Evolutionary conservation across 2,797 vertebrate species (phyloP).

Genomic region (Pseudochaenichthys georgianus): DNA sequence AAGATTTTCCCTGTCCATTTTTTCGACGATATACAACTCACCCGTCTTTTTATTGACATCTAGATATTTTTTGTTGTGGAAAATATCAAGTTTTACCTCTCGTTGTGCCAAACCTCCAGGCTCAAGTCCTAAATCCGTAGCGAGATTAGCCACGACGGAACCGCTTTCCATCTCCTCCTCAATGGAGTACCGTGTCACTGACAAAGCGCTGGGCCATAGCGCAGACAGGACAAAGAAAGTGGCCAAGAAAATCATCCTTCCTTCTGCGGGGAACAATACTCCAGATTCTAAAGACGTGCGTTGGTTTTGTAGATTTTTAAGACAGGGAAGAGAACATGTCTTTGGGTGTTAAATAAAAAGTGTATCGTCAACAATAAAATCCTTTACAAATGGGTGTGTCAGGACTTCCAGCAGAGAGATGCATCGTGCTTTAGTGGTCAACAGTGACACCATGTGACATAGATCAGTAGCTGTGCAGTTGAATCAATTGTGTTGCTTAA

Average conservation of each 20-base stretch:
- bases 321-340: not conserved
- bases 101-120: constrained; percentile 70
- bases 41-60: constrained; percentile 85
- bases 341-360: not conserved
- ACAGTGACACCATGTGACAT: constrained; percentile 79
- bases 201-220: constrained; percentile 73
- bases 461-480: not conserved
- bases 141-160: constrained; percentile 86
- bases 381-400: constrained; percentile 62
- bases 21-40: constrained; percentile 82
- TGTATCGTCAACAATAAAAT: constrained; percentile 7
- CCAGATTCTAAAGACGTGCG: not conserved
- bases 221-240: constrained; percentile 75
- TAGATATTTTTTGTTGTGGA: constrained; percentile 84
- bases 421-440: constrained; percentile 55
- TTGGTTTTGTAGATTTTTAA: not conserved
- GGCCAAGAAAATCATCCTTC: constrained; percentile 59
- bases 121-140: constrained; percentile 83
- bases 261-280: not conserved
- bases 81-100: constrained; percentile 86
- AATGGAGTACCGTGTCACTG: constrained; percentile 85
- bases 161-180: constrained; percentile 86
- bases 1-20: constrained; percentile 89
- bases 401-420: not conserved
- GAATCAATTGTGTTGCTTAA: not conserved